Conservation (phyloP, 2,888 invertebrate genomes). For the Drosophila monieri region DNA sequence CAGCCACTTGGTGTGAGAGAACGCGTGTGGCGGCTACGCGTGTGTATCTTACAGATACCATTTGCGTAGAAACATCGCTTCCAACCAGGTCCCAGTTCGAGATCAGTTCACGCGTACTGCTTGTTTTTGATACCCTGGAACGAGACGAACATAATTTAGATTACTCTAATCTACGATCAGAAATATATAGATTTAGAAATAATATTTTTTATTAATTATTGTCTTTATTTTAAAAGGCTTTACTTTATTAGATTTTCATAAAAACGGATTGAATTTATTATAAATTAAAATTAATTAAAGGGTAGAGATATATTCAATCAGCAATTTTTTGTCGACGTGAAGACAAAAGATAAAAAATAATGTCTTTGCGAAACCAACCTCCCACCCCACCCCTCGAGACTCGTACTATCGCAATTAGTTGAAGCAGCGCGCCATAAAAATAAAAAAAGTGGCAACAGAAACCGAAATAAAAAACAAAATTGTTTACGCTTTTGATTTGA, state of each 20-base stretch:
- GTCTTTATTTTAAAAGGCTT: too few species aligned
- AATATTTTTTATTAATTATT: too few species aligned
- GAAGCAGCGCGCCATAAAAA: constrained; percentile 62
- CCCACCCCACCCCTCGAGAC: constrained; percentile 26
- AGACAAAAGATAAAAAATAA: background rate
- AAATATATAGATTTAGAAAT: too few species aligned
- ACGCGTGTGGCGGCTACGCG: constrained; percentile 21
- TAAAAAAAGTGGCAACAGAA: constrained; percentile 47
- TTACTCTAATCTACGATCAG: too few species aligned
- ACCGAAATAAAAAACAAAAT: constrained; percentile 57
- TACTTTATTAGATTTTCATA: too few species aligned
- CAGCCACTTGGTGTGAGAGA: constrained; percentile 3
- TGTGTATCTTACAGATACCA: constrained; percentile 47
- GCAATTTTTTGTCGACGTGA: background rate
- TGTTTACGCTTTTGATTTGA: constrained; percentile 63
- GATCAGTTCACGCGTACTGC: constrained; percentile 37
- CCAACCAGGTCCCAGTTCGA: constrained; percentile 35
- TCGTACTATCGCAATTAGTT: constrained; percentile 64
- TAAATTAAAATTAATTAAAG: background rate
- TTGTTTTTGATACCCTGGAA: constrained; percentile 27
- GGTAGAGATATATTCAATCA: background rate
- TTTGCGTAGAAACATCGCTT: constrained; percentile 44
- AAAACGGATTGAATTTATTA: too few species aligned
- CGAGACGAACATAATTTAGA: too few species aligned
- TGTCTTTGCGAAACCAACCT: background rate